A percentile compares a stretch with the other conserved stretches of the same genome.
These are phyloP conservation scores for Sphenodon punctatus DNA, from an alignment of 2,797 vertebrate species.

Conservation along the genomic window DNA sequence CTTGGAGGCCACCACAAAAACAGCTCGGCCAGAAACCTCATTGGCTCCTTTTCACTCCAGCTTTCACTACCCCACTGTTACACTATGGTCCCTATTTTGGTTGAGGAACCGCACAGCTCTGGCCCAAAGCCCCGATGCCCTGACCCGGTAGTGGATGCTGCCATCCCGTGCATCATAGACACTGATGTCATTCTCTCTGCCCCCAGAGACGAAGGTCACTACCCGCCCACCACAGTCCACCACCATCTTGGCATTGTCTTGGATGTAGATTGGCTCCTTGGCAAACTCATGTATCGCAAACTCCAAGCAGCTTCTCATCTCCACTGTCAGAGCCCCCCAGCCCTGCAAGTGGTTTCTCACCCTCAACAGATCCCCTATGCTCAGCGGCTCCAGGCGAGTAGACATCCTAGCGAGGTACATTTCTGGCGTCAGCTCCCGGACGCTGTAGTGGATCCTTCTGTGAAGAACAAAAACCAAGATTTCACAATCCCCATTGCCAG, in stretches of 20 bases:
- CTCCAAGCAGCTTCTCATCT: background rate
- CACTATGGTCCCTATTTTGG: background rate
- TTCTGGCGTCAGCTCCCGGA: background rate
- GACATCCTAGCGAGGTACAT: background rate
- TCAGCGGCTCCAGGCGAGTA: background rate
- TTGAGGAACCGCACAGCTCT: background rate
- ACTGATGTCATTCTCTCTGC: background rate
- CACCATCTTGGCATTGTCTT: background rate
- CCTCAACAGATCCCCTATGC: background rate
- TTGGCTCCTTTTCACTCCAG: too few relatives aligned
- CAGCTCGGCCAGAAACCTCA: background rate
- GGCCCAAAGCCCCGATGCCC: background rate
- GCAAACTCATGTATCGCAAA: background rate
- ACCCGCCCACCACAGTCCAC: background rate
- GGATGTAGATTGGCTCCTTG: background rate
- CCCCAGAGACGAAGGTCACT: background rate
- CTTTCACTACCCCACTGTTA: too few relatives aligned
- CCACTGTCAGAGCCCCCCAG: background rate
- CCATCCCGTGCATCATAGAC: background rate
- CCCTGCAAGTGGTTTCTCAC: background rate
- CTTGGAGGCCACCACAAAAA: too few relatives aligned
- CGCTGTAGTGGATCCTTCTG: background rate
- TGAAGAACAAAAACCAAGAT: background rate
- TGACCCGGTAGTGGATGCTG: background rate
- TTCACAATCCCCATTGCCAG: background rate